phyloP scores from a whole-genome alignment of 2,113 vertebrate species.

The Polyodon spathula region DNA sequence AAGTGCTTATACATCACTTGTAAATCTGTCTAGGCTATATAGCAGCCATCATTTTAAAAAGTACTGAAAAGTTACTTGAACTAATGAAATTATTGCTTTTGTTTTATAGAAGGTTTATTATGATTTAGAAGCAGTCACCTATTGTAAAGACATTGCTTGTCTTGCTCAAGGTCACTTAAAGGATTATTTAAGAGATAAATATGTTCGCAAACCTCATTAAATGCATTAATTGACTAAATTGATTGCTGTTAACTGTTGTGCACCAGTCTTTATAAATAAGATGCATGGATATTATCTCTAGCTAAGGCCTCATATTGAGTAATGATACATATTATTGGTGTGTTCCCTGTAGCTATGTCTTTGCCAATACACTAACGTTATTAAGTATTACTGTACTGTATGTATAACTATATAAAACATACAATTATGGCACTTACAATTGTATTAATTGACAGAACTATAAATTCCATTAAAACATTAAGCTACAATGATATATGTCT shows the following conservation, averaged over 20 bases:
- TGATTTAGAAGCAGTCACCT: constrained; percentile 20
- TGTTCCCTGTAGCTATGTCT: constrained; percentile 1
- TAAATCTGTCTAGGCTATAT: too few relatives aligned
- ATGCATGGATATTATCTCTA: constrained; percentile 4
- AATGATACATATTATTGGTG: constrained; percentile 6
- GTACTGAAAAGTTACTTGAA: too few relatives aligned
- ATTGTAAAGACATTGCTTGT: constrained; percentile 7
- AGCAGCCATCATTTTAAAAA: too few relatives aligned
- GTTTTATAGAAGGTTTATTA: constrained; percentile 10
- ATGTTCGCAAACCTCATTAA: constrained; percentile 9
- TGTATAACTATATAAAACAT: too few relatives aligned
- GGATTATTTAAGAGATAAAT: constrained; percentile 15
- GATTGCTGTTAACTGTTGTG: constrained; percentile 2
- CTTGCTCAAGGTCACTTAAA: constrained; percentile 18
- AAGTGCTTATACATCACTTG: too few relatives aligned
- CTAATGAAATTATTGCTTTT: too few relatives aligned
- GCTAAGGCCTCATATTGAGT: background rate
- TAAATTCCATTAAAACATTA: too few relatives aligned
- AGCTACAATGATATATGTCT: too few relatives aligned
- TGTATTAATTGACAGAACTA: too few relatives aligned
- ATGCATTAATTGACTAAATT: constrained; percentile 12
- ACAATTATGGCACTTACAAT: too few relatives aligned
- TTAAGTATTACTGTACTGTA: constrained; percentile 2
- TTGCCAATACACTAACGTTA: constrained; percentile 1
- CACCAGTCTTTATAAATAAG: constrained; percentile 10